Percentiles rank a stretch among this genome's conserved stretches.
Evolutionary conservation across 2,888 invertebrate genomes (phyloP).

Genomic region (Hyalella azteca): DNA sequence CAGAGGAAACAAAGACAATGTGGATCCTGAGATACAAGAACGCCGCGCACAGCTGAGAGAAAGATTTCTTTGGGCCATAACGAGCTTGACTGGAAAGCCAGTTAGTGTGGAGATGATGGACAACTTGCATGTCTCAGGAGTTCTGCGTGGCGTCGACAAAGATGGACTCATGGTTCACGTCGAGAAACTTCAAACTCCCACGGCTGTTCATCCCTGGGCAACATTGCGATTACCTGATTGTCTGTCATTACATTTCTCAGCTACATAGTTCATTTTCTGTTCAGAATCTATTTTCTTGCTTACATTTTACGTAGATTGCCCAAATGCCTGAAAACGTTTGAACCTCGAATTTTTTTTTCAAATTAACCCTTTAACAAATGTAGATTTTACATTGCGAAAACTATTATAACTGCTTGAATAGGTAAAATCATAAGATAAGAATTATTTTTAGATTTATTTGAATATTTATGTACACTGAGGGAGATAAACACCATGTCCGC

Average conservation of each 20-base stretch:
- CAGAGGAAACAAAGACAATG: background rate
- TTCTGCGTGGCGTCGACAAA: constrained; percentile 47
- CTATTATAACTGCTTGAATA: no score
- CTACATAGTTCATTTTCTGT: background rate
- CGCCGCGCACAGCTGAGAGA: constrained; percentile 19
- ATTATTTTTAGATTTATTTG: no score
- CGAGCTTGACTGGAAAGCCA: constrained; percentile 9
- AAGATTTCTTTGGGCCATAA: constrained; percentile 28
- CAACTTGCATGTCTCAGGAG: constrained; percentile 12
- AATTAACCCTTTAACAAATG: no score
- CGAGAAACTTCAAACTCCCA: constrained; percentile 35
- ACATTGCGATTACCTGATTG: constrained; percentile 37
- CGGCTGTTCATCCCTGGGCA: constrained; percentile 20
- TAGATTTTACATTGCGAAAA: no score
- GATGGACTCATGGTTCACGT: constrained; percentile 38
- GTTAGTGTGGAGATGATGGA: constrained; percentile 26
- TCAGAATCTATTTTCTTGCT: no score
- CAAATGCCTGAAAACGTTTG: background rate
- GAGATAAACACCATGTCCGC: no score
- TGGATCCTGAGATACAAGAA: constrained; percentile 12
- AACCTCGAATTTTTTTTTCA: background rate
- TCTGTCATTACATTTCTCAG: constrained; percentile 15
- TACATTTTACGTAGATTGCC: background rate
- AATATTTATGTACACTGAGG: no score
- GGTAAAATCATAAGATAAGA: no score